phyloP scores from a whole-genome alignment of 2,113 vertebrate genomes.

The Vulpes ferrilata region DNA sequence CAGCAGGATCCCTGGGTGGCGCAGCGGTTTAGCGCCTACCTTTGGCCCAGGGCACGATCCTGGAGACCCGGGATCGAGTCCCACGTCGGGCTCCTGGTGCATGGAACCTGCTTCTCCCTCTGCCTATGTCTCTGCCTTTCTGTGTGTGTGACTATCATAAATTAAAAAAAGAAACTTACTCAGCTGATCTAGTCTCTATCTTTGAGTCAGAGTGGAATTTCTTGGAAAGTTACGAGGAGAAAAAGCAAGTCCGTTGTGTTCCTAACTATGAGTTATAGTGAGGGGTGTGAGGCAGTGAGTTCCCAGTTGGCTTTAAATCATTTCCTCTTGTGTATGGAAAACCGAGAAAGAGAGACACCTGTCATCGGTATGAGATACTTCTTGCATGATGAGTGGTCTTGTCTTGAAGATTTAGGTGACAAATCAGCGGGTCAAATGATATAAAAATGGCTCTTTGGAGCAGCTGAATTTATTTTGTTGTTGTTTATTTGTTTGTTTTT shows the following conservation, averaged over 20 bases:
- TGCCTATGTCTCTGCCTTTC: no score
- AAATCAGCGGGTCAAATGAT: not conserved
- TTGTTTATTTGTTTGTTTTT: not conserved
- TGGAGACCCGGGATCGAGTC: no score
- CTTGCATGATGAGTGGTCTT: not conserved
- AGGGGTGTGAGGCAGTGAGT: not conserved
- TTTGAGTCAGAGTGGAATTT: not conserved
- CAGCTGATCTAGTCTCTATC: not conserved
- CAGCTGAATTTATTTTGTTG: not conserved
- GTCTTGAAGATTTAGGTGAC: not conserved
- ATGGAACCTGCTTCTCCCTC: no score
- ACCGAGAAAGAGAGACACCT: not conserved
- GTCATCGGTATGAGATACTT: no score
- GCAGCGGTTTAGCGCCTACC: no score
- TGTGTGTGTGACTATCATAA: no score
- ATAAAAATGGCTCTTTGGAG: not conserved
- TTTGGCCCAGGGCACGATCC: no score
- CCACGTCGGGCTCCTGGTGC: no score
- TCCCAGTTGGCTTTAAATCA: accelerated
- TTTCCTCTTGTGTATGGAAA: not conserved
- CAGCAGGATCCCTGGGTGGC: not conserved
- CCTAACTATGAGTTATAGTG: not conserved
- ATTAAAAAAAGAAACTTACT: not conserved
- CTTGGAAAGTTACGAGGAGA: not conserved
- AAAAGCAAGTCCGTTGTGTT: not conserved